A percentile compares a stretch with the other conserved stretches of the same genome.
phyloP scores from a whole-genome alignment of 2,888 invertebrate genomes.

The Parnassius smintheus region DNA sequence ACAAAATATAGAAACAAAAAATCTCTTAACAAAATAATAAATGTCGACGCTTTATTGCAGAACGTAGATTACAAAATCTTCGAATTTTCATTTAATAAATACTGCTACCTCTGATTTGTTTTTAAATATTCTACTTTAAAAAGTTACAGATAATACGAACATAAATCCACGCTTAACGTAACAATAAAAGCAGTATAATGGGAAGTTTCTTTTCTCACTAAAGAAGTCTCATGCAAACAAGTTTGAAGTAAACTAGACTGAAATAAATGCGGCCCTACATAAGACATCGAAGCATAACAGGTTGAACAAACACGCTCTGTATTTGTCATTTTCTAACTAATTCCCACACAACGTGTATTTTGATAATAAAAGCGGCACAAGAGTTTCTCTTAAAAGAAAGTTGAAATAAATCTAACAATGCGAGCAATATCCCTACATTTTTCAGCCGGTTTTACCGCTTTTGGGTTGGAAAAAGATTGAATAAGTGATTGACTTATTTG shows the following conservation, averaged over 20 bases:
- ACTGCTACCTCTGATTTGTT: too few relatives aligned
- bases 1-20: too few relatives aligned
- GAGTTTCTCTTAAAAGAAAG: neutral
- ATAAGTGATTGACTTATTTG: neutral
- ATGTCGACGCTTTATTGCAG: too few relatives aligned
- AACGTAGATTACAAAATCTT: too few relatives aligned
- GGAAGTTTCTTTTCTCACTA: neutral
- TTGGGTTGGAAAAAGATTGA: conserved; percentile 4
- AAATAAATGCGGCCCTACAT: conserved; percentile 10
- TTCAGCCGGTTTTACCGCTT: conserved; percentile 1
- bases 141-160: too few relatives aligned
- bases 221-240: conserved; percentile 6
- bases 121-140: too few relatives aligned
- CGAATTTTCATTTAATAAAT: too few relatives aligned
- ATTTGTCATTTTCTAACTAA: conserved; percentile 10
- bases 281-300: conserved; percentile 16
- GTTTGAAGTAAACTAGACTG: conserved; percentile 29
- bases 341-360: conserved; percentile 31
- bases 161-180: neutral
- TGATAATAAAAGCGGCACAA: conserved; percentile 16
- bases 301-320: conserved; percentile 12
- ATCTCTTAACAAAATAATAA: too few relatives aligned
- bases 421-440: neutral
- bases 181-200: neutral
- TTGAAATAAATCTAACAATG: neutral